Evolutionary conservation across 2,797 vertebrate genomes (phyloP).

Genomic region (Pogonophryne albipinna): DNA sequence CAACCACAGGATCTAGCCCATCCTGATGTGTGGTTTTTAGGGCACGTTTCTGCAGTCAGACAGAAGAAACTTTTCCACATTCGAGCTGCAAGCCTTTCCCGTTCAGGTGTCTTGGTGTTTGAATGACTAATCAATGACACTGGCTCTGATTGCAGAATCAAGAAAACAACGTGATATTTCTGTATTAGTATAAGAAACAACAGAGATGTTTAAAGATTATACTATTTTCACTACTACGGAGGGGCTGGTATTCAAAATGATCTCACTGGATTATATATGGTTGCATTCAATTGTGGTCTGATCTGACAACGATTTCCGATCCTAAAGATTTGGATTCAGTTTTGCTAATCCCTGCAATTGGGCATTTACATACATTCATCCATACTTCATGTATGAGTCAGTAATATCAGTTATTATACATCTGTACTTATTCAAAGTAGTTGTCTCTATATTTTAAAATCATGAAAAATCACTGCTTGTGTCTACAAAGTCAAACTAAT

Average conservation of each 20-base stretch:
- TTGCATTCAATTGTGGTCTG: background rate
- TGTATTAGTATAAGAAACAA: no score
- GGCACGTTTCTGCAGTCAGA: constrained; percentile 13
- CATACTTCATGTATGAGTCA: constrained; percentile 20
- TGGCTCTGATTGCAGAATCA: background rate
- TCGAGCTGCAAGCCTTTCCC: background rate
- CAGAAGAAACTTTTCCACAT: constrained; percentile 8
- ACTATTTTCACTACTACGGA: background rate
- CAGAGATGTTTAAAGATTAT: no score
- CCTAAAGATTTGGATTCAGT: background rate
- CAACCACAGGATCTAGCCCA: constrained; percentile 13
- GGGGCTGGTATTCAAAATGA: background rate
- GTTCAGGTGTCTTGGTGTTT: background rate
- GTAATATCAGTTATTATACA: constrained; percentile 11
- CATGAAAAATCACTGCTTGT: background rate
- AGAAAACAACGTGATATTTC: constrained; percentile 3
- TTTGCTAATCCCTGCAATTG: background rate
- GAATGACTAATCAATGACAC: background rate
- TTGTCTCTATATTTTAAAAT: constrained; percentile 13
- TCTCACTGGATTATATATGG: background rate
- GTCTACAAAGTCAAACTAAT: constrained; percentile 6
- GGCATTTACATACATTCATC: constrained; percentile 7
- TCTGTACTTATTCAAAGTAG: constrained; percentile 19
- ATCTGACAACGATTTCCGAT: background rate
- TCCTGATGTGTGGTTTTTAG: background rate